phyloP scores from a whole-genome alignment of 2,888 invertebrate species.

The Minunthozetes semirufus region DNA sequence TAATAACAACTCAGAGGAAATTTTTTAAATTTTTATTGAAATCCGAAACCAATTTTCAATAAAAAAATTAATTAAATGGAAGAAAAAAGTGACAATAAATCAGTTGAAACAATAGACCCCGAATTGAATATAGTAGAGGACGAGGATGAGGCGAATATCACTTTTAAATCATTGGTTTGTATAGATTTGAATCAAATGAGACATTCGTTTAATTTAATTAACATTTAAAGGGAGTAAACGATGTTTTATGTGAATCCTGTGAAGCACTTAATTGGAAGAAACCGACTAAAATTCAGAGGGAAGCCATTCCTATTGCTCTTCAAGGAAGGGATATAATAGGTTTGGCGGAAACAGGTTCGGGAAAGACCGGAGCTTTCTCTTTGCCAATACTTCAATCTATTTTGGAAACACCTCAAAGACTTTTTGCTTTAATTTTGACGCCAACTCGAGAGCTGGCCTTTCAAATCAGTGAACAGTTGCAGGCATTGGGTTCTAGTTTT shows the following conservation, averaged over 20 bases:
- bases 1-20: too few relatives aligned
- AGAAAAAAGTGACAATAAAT: background rate
- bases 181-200: background rate
- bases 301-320: conserved; percentile 84
- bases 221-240: conserved; percentile 26
- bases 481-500: conserved; percentile 78
- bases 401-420: conserved; percentile 81
- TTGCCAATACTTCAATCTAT: conserved; percentile 87
- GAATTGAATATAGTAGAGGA: conserved; percentile 3
- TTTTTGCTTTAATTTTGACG: conserved; percentile 86
- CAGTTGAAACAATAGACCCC: background rate
- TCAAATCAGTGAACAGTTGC: conserved; percentile 97
- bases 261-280: conserved; percentile 83
- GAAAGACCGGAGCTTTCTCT: conserved; percentile 96
- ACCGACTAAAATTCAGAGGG: conserved; percentile 90
- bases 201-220: background rate
- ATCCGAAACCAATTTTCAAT: too few relatives aligned
- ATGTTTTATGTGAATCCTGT: conserved; percentile 64
- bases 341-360: conserved; percentile 79
- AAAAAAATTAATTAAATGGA: background rate
- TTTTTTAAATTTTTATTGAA: too few relatives aligned
- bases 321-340: conserved; percentile 75
- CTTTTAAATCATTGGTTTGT: conserved; percentile 37
- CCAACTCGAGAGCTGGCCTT: conserved; percentile 97
- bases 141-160: background rate